Evolutionary conservation across 2,888 invertebrate species (phyloP).

Genomic region (Troides aeacus): DNA sequence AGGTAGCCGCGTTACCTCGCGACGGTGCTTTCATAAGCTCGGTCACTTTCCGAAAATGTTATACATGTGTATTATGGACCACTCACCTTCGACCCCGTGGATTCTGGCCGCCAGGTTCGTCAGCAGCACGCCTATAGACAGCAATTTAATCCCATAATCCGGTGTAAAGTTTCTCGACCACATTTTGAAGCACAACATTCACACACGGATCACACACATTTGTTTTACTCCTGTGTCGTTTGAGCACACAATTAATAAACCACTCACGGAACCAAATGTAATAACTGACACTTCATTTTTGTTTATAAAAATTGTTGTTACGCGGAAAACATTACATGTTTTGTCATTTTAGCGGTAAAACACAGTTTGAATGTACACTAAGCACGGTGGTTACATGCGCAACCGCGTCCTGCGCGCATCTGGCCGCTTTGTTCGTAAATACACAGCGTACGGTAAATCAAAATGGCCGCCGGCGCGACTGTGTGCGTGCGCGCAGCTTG

Average conservation of each 20-base stretch:
- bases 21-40: conserved; percentile 76
- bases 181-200: conserved; percentile 82
- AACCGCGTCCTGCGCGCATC: conserved; percentile 79
- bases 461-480: conserved; percentile 69
- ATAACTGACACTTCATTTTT: conserved; percentile 78
- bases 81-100: conserved; percentile 81
- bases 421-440: conserved; percentile 80
- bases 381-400: conserved; percentile 73
- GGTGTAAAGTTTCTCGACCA: conserved; percentile 84
- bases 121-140: conserved; percentile 69
- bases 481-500: conserved; percentile 73
- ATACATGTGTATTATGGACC: conserved; percentile 43
- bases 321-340: conserved; percentile 63
- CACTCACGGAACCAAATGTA: conserved; percentile 79
- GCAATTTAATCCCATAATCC: conserved; percentile 84
- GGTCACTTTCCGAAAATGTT: conserved; percentile 48
- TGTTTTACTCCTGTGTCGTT: conserved; percentile 75
- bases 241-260: conserved; percentile 63
- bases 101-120: conserved; percentile 70
- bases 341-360: conserved; percentile 79
- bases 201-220: conserved; percentile 80
- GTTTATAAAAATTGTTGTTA: conserved; percentile 71
- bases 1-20: conserved; percentile 52
- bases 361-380: conserved; percentile 63
- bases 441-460: conserved; percentile 78